These are phyloP conservation scores for Corythornis leucogaster DNA, from an alignment of 2,797 vertebrate genomes.

Conservation along the genomic window DNA sequence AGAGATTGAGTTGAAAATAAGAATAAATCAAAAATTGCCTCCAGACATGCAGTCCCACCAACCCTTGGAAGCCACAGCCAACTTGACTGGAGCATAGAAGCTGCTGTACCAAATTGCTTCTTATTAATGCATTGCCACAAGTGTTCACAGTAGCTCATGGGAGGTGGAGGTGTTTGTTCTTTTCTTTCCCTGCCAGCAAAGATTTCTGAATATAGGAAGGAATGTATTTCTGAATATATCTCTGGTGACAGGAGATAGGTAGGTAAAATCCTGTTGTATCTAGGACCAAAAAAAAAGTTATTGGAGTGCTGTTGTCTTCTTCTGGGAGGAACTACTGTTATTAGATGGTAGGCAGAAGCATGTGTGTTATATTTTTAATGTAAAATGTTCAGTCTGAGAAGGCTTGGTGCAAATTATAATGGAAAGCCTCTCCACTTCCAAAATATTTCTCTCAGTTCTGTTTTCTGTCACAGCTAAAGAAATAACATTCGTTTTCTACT, in stretches of 20 bases:
- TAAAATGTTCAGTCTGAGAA: background rate
- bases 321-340: background rate
- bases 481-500: background rate
- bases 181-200: background rate
- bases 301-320: background rate
- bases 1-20: background rate
- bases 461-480: background rate
- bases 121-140: background rate
- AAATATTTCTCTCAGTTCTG: background rate
- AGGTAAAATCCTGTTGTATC: background rate
- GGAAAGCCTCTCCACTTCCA: background rate
- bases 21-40: background rate
- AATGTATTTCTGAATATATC: background rate
- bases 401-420: background rate
- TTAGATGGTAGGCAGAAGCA: background rate
- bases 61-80: background rate
- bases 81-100: background rate
- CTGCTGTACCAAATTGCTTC: background rate
- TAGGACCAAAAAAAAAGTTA: background rate
- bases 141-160: background rate
- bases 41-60: background rate
- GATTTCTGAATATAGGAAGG: background rate
- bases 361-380: background rate
- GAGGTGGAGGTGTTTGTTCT: background rate
- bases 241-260: background rate